phyloP scores from a whole-genome alignment of 2,797 vertebrate species.

The Percopsis omiscomaycus region DNA sequence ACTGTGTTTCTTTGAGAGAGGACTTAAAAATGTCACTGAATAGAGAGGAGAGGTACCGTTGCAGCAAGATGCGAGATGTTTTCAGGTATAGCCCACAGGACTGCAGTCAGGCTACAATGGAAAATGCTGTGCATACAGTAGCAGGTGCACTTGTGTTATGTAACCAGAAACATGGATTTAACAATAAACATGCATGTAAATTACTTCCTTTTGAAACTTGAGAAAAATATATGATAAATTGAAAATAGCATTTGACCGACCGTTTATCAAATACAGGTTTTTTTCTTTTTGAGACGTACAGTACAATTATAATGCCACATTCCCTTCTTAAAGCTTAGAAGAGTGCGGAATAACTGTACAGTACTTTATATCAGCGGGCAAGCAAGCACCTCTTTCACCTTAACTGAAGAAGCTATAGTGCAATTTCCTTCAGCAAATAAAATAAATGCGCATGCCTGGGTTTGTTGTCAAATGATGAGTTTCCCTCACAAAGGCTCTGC shows the following conservation, averaged over 20 bases:
- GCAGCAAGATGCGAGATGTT: no score
- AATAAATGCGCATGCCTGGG: constrained; percentile 28
- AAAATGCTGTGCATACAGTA: no score
- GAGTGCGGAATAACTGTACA: constrained; percentile 5
- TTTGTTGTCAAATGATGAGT: background rate
- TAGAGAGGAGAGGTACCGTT: constrained; percentile 1
- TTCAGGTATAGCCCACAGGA: no score
- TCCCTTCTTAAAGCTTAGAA: constrained; percentile 14
- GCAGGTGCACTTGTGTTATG: no score
- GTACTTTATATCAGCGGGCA: background rate
- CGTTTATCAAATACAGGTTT: constrained; percentile 12
- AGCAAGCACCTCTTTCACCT: background rate
- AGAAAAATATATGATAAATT: no score
- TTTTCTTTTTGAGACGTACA: constrained; percentile 22
- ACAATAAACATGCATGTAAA: no score
- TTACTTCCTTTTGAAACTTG: no score
- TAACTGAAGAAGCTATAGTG: background rate
- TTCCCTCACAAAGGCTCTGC: background rate
- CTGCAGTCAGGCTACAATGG: no score
- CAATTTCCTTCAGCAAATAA: constrained; percentile 19
- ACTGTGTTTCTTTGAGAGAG: constrained; percentile 19
- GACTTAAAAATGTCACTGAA: constrained; percentile 31
- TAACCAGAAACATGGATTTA: no score
- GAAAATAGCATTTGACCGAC: constrained; percentile 1
- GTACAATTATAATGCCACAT: no score